These are phyloP conservation scores for Ecdyonurus torrentis DNA, from an alignment of 2,888 invertebrate genomes.

Conservation along the genomic window DNA sequence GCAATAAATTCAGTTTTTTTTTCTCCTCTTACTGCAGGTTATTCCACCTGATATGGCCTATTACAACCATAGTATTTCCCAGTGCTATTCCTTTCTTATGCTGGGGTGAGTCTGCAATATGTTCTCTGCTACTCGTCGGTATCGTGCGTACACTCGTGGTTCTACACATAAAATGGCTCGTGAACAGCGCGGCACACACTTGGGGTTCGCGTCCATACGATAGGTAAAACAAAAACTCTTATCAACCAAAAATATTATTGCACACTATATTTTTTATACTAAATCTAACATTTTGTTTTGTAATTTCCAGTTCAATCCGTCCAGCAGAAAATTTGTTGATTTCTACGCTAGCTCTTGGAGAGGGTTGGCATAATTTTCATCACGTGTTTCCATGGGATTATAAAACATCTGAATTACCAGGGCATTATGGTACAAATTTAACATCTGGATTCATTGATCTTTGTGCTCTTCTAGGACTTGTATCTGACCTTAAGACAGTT, in stretches of 20 bases:
- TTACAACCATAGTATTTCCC: constrained; percentile 56
- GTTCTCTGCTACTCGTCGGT: constrained; percentile 48
- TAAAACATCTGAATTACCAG: constrained; percentile 76
- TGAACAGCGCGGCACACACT: constrained; percentile 75
- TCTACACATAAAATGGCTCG: constrained; percentile 76
- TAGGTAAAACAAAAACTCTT: constrained; percentile 29
- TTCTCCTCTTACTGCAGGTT: no score
- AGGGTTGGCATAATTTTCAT: constrained; percentile 91
- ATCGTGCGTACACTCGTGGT: constrained; percentile 53
- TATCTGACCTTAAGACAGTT: constrained; percentile 68
- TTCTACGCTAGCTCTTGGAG: constrained; percentile 55
- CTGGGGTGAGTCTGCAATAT: constrained; percentile 52
- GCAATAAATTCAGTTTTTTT: no score
- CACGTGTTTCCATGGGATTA: constrained; percentile 91
- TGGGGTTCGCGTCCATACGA: constrained; percentile 59
- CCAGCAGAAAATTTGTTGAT: constrained; percentile 63
- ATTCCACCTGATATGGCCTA: constrained; percentile 37
- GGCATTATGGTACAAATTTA: constrained; percentile 51
- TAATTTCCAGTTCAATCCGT: constrained; percentile 47
- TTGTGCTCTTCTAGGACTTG: constrained; percentile 69
- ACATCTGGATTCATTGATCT: constrained; percentile 64
- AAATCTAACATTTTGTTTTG: constrained; percentile 10
- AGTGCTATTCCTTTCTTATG: constrained; percentile 45
- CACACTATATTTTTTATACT: not conserved
- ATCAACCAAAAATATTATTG: not conserved